These are phyloP conservation scores for Trypoxylus dichotomus DNA, from an alignment of 1,140 invertebrate species.

Conservation along the genomic window DNA sequence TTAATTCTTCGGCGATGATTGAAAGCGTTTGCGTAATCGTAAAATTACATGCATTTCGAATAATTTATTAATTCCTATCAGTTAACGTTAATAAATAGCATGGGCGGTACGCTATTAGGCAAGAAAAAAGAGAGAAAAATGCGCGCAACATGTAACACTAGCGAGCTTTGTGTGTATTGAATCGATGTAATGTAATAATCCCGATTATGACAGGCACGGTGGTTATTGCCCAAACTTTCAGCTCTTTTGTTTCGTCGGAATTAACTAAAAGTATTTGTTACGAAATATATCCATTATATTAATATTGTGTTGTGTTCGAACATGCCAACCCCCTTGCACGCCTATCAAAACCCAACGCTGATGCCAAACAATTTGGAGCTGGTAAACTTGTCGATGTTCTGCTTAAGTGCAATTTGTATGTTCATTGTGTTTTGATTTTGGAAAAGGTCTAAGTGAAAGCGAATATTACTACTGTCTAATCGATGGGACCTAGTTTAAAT, in stretches of 20 bases:
- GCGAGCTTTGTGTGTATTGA: background rate
- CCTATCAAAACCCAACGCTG: no score
- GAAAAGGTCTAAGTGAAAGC: no score
- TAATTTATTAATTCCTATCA: background rate
- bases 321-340: background rate
- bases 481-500: no score
- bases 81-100: background rate
- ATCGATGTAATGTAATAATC: background rate
- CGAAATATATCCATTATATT: background rate
- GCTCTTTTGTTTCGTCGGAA: background rate
- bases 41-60: constrained; percentile 3
- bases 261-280: background rate
- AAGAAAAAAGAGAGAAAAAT: no score
- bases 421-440: no score
- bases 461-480: no score
- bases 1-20: background rate
- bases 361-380: no score
- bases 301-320: background rate
- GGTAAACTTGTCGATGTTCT: no score
- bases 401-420: no score
- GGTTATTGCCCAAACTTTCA: background rate
- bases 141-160: background rate
- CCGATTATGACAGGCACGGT: background rate
- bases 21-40: background rate
- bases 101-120: background rate